Base-by-base conservation (phyloP, 2,888 invertebrate species). In the Troides oblongomaculatus region DNA sequence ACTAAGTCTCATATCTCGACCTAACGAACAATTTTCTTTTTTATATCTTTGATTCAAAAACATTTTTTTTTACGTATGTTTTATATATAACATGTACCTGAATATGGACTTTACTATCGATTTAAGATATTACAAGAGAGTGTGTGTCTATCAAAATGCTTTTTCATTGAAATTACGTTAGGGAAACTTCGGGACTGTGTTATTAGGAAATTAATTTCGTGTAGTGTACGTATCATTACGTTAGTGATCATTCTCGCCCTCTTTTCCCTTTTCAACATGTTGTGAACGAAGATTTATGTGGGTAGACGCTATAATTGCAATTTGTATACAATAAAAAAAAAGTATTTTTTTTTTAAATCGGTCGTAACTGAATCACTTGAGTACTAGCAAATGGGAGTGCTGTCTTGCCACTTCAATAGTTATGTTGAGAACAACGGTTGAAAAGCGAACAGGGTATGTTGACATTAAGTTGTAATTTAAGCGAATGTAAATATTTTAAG, bases 401-500 rank as follows among this genome's bases (percentile, higher is more conserved):
- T 76, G 74, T 86, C 88, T 89, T 88, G 86, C 88, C 87, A 81
- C 77, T 79, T 78, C 80, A 74, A 78, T 78, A 76, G 83, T 82
- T 80, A 71, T 82, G 78, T 76, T 78, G 78, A 76, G 83, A 83
- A 84, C 92, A 92, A 91, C 92, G 84, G 90, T 92, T 92, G 92
- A 92, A 92, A 92, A 92, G 92, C 81, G 90, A 90, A 89, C 90
- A 91, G 92, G 92, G 90, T 91, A 90, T 87, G 84, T 90, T 85
- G 83, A 87, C 83, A 83, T 82, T 90, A 90, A 91, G 88, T 84
- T 86, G 78, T 88, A 85, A 81, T 79, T 74, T 90, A 90, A 89
- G 88, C 78, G 82, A 88, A 86, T 92, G 92, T 92, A 92, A 87
- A 91, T 92, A 92, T 87, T 89, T 89, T 89, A 87, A 85, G 83